A percentile compares a stretch with the other conserved stretches of the same genome.
Conservation (phyloP, 2,113 vertebrate species). For the Spheniscus mendiculus region DNA sequence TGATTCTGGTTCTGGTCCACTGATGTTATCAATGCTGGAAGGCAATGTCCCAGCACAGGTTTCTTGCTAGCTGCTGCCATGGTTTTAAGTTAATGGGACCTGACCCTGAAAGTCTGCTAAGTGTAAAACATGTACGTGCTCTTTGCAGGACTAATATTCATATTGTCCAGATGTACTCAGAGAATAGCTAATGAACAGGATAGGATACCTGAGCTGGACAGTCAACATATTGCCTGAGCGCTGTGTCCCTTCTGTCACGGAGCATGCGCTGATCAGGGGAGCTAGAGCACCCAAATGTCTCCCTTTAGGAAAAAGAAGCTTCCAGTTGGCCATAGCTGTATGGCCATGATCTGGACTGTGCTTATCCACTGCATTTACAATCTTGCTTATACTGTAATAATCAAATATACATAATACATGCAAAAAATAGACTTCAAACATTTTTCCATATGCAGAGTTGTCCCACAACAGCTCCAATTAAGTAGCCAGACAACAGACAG, state of each 20-base stretch:
- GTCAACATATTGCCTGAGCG: neutral
- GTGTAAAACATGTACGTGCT: neutral
- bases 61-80: neutral
- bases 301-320: neutral
- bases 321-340: neutral
- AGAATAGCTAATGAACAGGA: neutral
- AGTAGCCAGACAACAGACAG: neutral
- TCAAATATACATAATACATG: neutral
- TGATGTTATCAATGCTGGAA: neutral
- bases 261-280: fast-evolving
- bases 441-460: neutral
- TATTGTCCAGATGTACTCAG: neutral
- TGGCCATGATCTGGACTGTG: neutral
- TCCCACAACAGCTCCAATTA: neutral
- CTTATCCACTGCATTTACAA: neutral
- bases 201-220: neutral
- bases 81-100: neutral
- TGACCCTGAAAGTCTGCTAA: neutral
- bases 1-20: neutral
- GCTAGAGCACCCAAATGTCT: neutral
- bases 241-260: fast-evolving
- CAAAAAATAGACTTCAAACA: neutral
- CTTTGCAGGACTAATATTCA: neutral
- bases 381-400: neutral
- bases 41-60: neutral